Evolutionary conservation across 2,113 vertebrate genomes (phyloP).

Genomic region (Tyto alba): DNA sequence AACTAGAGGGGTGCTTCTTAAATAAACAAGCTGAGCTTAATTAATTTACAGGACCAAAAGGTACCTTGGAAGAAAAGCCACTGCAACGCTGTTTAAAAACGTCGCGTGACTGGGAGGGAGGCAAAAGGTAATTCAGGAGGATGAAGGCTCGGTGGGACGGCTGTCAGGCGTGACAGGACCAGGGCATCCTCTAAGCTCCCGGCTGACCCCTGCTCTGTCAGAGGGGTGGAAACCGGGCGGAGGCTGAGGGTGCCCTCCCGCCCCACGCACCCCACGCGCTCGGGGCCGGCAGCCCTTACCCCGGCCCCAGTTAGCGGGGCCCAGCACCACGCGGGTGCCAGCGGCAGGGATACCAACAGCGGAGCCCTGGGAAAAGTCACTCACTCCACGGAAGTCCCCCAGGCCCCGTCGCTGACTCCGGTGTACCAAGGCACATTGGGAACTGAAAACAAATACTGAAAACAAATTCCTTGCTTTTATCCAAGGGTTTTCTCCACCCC

Average conservation of each 20-base stretch:
- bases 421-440: background rate
- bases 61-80: background rate
- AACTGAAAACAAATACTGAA: background rate
- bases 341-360: background rate
- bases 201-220: background rate
- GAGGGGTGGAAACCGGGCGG: background rate
- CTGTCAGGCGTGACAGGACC: background rate
- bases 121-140: background rate
- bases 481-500: no score
- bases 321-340: background rate
- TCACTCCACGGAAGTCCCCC: background rate
- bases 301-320: fast-evolving
- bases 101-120: background rate
- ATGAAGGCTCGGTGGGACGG: background rate
- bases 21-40: background rate
- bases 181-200: background rate
- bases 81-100: background rate
- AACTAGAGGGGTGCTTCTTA: background rate
- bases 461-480: background rate
- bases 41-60: background rate
- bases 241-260: background rate
- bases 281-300: background rate
- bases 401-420: background rate
- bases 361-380: background rate
- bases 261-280: fast-evolving